A percentile compares a stretch with the other conserved stretches of the same genome.
phyloP scores from a whole-genome alignment of 2,797 vertebrate species.

The Bradypus variegatus region DNA sequence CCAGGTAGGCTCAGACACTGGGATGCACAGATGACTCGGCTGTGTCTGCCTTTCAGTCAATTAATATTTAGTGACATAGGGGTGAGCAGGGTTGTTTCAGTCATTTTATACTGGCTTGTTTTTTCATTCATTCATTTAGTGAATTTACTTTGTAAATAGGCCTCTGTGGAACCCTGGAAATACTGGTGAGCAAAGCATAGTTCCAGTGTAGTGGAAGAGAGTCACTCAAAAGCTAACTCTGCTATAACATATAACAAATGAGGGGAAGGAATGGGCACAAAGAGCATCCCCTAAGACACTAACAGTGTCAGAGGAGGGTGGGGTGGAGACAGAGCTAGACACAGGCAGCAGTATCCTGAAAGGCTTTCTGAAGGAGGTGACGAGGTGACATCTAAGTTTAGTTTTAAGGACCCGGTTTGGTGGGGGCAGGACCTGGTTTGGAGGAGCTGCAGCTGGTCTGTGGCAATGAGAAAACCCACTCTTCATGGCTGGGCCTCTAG shows the following conservation, averaged over 20 bases:
- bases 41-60: background rate
- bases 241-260: background rate
- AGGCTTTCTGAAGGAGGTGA: background rate
- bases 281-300: background rate
- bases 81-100: background rate
- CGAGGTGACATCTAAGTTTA: background rate
- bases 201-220: background rate
- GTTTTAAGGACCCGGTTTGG: background rate
- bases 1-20: background rate
- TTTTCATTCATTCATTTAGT: background rate
- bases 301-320: background rate
- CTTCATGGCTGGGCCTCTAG: background rate
- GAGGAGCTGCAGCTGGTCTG: too few relatives aligned
- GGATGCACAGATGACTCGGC: background rate
- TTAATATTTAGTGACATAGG: background rate
- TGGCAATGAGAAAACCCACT: background rate
- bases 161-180: background rate
- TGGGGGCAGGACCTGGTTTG: too few relatives aligned
- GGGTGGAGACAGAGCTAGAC: background rate
- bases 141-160: background rate
- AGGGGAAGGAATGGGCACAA: background rate
- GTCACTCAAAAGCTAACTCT: background rate
- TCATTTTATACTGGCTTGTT: background rate
- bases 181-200: background rate
- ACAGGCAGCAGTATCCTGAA: background rate